A percentile compares a stretch with the other conserved stretches of the same genome.
These are phyloP conservation scores for Sebastes goodei DNA, from an alignment of 2,797 vertebrate genomes.

Conservation along the genomic window DNA sequence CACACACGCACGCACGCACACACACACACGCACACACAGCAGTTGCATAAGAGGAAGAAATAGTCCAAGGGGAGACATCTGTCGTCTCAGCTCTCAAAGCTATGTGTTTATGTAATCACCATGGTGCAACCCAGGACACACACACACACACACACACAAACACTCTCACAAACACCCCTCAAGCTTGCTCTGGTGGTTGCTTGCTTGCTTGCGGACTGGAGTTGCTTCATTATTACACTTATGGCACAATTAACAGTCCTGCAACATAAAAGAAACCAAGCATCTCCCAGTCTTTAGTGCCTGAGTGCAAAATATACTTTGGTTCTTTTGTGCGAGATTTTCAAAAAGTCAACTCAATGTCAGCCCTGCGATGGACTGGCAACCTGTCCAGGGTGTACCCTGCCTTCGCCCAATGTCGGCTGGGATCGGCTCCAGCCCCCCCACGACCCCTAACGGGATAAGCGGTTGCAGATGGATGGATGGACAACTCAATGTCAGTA, in stretches of 20 bases:
- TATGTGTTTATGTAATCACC: constrained; percentile 78
- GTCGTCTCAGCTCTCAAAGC: constrained; percentile 61
- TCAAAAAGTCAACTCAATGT: neutral
- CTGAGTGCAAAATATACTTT: neutral
- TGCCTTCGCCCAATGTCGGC: too few species aligned
- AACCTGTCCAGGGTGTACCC: too few species aligned
- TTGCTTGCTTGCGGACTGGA: constrained; percentile 7
- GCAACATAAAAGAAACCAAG: neutral
- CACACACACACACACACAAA: neutral
- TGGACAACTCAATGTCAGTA: neutral
- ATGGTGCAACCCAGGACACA: constrained; percentile 32
- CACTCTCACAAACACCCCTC: neutral
- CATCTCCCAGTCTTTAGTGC: neutral
- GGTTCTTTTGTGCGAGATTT: neutral
- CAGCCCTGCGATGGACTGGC: too few species aligned
- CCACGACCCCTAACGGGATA: too few species aligned
- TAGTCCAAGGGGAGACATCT: constrained; percentile 76
- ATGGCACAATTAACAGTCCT: neutral
- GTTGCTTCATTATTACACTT: constrained; percentile 13
- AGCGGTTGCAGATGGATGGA: too few species aligned
- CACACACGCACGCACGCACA: neutral
- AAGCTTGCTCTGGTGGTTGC: constrained; percentile 20
- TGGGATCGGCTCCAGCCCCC: too few species aligned
- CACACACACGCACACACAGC: neutral
- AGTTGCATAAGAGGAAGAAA: constrained; percentile 78